Evolutionary conservation across 2,113 vertebrate species (phyloP).

Genomic region (Mastomys natalensis): DNA sequence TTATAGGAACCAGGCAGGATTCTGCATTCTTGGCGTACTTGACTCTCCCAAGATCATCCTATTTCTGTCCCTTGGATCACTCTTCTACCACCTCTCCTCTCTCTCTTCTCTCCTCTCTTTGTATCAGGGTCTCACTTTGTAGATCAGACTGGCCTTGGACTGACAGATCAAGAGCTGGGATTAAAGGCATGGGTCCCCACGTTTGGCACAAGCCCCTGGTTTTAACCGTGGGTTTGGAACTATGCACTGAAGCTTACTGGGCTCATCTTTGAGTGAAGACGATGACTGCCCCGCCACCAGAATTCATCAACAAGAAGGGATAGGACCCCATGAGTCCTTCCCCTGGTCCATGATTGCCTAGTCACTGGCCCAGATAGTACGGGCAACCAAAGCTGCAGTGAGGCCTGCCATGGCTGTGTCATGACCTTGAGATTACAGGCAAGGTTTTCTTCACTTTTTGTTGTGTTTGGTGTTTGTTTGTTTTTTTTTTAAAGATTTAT

Average conservation of each 20-base stretch:
- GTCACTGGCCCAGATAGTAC: too few relatives aligned
- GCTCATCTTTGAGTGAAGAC: not conserved
- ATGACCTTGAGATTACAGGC: not conserved
- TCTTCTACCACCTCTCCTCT: not conserved
- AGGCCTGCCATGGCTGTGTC: not conserved
- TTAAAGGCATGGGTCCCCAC: not conserved
- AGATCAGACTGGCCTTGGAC: not conserved
- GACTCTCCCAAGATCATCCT: constrained; percentile 28
- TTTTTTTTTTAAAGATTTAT: not conserved
- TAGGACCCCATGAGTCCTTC: not conserved
- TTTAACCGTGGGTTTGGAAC: not conserved
- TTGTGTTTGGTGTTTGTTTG: not conserved
- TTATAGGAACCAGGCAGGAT: not conserved
- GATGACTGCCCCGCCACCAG: not conserved
- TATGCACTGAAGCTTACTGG: too few relatives aligned
- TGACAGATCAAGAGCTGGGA: not conserved
- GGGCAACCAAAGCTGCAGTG: not conserved
- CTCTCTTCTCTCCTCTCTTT: not conserved
- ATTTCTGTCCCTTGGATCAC: not conserved
- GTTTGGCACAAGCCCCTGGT: not conserved
- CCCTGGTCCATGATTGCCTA: not conserved
- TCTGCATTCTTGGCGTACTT: not conserved
- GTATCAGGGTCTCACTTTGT: not conserved
- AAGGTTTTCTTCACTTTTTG: not conserved
- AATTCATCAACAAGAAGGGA: not conserved